Evolutionary conservation across 2,113 vertebrate species (phyloP).

Genomic region (Dendrocopos noguchii): DNA sequence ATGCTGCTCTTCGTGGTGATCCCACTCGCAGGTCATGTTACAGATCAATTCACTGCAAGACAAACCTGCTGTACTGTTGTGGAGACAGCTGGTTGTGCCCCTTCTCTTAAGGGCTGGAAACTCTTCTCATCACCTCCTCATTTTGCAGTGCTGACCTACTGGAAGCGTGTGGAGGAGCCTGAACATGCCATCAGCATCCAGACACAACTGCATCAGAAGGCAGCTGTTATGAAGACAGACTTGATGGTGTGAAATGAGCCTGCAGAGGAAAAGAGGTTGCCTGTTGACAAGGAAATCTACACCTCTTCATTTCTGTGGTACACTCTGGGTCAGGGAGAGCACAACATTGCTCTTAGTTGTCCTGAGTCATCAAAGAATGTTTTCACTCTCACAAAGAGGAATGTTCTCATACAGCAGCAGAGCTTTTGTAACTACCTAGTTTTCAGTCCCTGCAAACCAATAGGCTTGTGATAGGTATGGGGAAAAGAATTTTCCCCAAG

Average conservation of each 20-base stretch:
- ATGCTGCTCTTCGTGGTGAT: not conserved
- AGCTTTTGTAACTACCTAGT: not conserved
- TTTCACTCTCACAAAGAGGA: not conserved
- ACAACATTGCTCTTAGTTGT: not conserved
- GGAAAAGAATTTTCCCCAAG: not conserved
- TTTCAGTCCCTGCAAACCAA: not conserved
- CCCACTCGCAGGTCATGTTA: not conserved
- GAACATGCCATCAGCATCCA: not conserved
- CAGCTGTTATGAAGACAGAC: accelerated
- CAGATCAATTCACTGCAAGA: not conserved
- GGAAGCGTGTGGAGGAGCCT: not conserved
- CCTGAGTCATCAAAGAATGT: not conserved
- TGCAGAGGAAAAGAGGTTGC: not conserved
- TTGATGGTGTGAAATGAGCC: not conserved
- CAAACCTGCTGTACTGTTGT: not conserved
- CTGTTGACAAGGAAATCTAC: not conserved
- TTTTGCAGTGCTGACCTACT: not conserved
- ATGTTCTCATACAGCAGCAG: not conserved
- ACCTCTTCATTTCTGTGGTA: not conserved
- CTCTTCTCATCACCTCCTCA: not conserved
- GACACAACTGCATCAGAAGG: not conserved
- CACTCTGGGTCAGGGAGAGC: not conserved
- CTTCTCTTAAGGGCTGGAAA: not conserved
- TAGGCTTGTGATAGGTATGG: not conserved
- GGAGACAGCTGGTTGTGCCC: not conserved